Percentiles rank a stretch among this genome's conserved stretches.
These are phyloP conservation scores for Cosmia trapezina DNA, from an alignment of 2,888 invertebrate genomes.

Conservation along the genomic window DNA sequence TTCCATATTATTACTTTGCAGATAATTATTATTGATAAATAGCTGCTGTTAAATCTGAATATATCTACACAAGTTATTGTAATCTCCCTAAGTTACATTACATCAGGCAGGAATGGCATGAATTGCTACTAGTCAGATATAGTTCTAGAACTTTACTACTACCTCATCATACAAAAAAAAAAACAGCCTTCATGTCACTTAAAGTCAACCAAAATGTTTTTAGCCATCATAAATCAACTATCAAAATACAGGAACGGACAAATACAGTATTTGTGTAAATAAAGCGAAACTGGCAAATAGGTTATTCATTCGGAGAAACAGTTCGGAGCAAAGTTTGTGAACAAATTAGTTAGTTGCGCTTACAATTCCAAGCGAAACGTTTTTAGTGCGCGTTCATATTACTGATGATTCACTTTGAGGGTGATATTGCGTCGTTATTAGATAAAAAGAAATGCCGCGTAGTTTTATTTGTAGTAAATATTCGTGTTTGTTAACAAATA, in stretches of 20 bases:
- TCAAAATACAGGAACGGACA: slow-evolving; percentile 25
- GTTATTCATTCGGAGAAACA: slow-evolving; percentile 56
- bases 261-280: slow-evolving; percentile 48
- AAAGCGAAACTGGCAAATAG: slow-evolving; percentile 44
- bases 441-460: background rate
- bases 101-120: background rate
- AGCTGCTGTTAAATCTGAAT: background rate
- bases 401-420: slow-evolving; percentile 52
- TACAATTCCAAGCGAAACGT: slow-evolving; percentile 45
- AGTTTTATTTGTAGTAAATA: background rate
- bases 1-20: background rate
- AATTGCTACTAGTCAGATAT: no score
- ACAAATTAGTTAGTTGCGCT: slow-evolving; percentile 63
- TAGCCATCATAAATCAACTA: slow-evolving; percentile 6
- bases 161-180: background rate
- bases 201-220: slow-evolving; percentile 17
- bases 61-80: background rate
- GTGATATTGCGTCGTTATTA: background rate
- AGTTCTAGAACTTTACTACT: no score
- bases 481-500: background rate
- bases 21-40: no score
- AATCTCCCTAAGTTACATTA: background rate
- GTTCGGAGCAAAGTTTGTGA: slow-evolving; percentile 52
- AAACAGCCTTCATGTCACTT: background rate
- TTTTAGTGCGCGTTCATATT: slow-evolving; percentile 47